phyloP scores from a whole-genome alignment of 2,888 invertebrate species.

The Lepetodrilus schrolli region DNA sequence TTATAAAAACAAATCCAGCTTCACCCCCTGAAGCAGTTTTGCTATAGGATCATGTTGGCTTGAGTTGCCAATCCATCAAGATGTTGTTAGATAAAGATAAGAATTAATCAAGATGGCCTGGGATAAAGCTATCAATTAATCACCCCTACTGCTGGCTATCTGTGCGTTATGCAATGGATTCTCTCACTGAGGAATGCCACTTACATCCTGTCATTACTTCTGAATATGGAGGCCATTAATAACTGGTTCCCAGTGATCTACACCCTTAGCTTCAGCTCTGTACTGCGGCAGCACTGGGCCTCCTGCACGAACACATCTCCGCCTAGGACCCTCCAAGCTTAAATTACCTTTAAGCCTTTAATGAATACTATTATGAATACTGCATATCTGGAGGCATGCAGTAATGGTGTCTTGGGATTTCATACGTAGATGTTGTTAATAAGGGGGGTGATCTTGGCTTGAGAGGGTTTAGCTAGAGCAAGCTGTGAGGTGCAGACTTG shows the following conservation, averaged over 20 bases:
- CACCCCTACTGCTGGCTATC: neutral
- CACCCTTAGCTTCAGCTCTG: neutral
- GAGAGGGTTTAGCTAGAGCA: no score
- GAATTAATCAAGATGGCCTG: conserved; percentile 16
- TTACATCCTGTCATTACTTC: neutral
- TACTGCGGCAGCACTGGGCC: neutral
- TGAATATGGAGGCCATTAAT: neutral
- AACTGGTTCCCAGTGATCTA: neutral
- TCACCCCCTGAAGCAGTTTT: no score
- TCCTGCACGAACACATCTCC: neutral
- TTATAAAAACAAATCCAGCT: no score
- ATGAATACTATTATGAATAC: no score
- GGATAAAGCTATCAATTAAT: conserved; percentile 10
- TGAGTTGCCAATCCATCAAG: conserved; percentile 11
- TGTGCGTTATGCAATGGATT: neutral
- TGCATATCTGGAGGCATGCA: no score
- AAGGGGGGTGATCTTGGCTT: no score
- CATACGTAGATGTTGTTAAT: no score
- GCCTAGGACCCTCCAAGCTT: neutral
- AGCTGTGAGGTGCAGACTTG: no score
- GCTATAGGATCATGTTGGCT: no score
- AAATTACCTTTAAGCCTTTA: no score
- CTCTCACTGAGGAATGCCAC: neutral
- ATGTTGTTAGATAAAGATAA: neutral
- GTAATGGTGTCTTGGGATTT: no score